Conservation (phyloP, 2,797 vertebrate genomes). For the Phrynocephalus vlangalii region DNA sequence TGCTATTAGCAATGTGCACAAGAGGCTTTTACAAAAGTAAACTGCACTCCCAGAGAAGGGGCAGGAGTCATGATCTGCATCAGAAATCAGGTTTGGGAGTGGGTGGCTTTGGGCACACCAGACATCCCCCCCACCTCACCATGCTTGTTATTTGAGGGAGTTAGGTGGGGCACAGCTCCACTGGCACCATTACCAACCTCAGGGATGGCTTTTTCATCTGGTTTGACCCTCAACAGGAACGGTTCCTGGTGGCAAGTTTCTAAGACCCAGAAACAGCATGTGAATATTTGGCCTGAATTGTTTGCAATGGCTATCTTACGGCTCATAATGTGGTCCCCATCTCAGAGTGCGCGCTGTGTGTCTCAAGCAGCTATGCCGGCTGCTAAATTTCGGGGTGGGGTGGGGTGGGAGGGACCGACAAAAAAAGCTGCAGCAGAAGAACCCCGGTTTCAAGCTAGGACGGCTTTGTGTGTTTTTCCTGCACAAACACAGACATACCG, state of each 20-base stretch:
- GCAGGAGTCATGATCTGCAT: not conserved
- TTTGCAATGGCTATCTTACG: not conserved
- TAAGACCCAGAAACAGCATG: not conserved
- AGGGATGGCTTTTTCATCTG: not conserved
- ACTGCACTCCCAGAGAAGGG: not conserved
- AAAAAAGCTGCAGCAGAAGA: too few species aligned
- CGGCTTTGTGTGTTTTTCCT: not conserved
- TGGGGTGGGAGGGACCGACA: too few species aligned
- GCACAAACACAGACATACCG: not conserved
- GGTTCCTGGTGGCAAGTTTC: not conserved
- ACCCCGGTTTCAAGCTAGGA: too few species aligned
- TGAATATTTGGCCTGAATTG: not conserved
- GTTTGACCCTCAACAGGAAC: not conserved
- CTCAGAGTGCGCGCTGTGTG: too few species aligned
- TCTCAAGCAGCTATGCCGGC: too few species aligned
- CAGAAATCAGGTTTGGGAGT: not conserved
- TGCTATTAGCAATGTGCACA: not conserved
- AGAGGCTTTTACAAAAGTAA: conserved; percentile 4
- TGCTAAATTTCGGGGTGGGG: too few species aligned
- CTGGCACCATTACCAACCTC: not conserved
- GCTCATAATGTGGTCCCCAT: not conserved
- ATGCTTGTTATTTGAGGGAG: not conserved
- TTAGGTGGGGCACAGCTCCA: not conserved
- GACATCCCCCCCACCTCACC: not conserved
- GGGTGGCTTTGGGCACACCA: too few species aligned